Evolutionary conservation across 1,140 invertebrate genomes (phyloP), one percentile per base, ranked within the genome.

Genomic region (Orchesella cincta): DNA sequence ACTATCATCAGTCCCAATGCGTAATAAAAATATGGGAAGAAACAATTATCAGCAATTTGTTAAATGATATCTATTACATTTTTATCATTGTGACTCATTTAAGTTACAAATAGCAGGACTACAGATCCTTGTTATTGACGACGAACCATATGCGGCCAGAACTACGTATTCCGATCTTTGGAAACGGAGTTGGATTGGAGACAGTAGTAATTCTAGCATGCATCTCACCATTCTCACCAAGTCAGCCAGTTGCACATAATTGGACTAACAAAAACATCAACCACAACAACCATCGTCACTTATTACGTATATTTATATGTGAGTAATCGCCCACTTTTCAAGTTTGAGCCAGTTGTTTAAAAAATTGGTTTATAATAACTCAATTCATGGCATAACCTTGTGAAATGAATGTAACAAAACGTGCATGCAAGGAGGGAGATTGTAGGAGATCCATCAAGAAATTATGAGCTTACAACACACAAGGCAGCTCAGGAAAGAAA

Each of bases 361-460:
- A 79, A 81, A 78, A 81, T 79, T 81, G 80, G 77, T 81, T 78
- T 79, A 77, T 81, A 79, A 81, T 81, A 81, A 79, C 76, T 81
- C 80, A 81, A 81, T 81, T 79, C 79, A 76, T 76, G 51, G 57
- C 28, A 39, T 64, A 26, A 67, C 35, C 34, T 57, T 52, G 33
- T 36, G 31, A 35, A 33, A 39, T 57, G 74, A 67, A 34, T 28
- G 67, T 28, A 71, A 71, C 67, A 71, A 34, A 34, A 71, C 18
- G 26, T 16, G 12, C 18, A 75, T 26, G 20, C 62, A 28, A 46
- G 1, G 23, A 29, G 33, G 3, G 35, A 51, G 35, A 73, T 8
- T 46, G 5, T 46, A 18, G 39, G 5, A 46, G 39, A 18, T 46
- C 39, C 39, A 46, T 46, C 39, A 46, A 46, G 39, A 46, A 46